Evolutionary conservation across 2,113 vertebrate species (phyloP), one percentile per base, ranked within the genome.

Genomic region (Montifringilla adamsi): DNA sequence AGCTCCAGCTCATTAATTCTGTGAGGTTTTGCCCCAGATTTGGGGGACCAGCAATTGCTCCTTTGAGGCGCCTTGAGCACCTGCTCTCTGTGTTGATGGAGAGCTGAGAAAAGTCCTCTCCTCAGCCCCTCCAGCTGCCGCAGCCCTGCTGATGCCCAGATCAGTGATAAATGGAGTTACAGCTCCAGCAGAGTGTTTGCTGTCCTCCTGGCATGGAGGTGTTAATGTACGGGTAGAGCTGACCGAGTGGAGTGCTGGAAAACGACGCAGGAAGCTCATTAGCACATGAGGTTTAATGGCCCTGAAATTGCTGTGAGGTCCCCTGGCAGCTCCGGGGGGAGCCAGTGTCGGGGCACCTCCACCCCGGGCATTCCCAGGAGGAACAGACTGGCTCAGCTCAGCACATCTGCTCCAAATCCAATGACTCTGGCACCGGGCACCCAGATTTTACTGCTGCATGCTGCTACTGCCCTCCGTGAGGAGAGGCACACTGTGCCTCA

Each of bases 261-360:
- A 95, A 78, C 16, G 52, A 84, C 31, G 60, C 70, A 31, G 3
- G 75, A 72, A 14, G n/a, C 39, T 96, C 93, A 84, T 94, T 79
- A 96, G 73, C 77, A 27, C 94, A 41, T 60, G 78, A 37, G 35
- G 35, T 52, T 52, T 91, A 94, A 96, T 44, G 72, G 44, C 56
- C 74, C 69, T 68, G 89, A 44, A 64, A 84, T 30, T 15, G 27
- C 76, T 15, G 2, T 0, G 13, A 78, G 49, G 69, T 21, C 35
- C 35, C 53, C 59, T 44, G 47, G 50, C 49, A 15, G 24, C 41
- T 58, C 59, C 28, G 1, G 0, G 1, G 1, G 50, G 28, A 73
- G 64, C 37, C 62, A 0, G 21, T 6, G 0, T 41, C 35, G 53
- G 39, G 77, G 64, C 89, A 75, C 26, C 77, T 84, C 79, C 1